Percentiles rank a stretch among this genome's conserved stretches.
These are phyloP conservation scores for Eulemur rufifrons DNA, from an alignment of 2,113 vertebrate genomes.

Conservation along the genomic window DNA sequence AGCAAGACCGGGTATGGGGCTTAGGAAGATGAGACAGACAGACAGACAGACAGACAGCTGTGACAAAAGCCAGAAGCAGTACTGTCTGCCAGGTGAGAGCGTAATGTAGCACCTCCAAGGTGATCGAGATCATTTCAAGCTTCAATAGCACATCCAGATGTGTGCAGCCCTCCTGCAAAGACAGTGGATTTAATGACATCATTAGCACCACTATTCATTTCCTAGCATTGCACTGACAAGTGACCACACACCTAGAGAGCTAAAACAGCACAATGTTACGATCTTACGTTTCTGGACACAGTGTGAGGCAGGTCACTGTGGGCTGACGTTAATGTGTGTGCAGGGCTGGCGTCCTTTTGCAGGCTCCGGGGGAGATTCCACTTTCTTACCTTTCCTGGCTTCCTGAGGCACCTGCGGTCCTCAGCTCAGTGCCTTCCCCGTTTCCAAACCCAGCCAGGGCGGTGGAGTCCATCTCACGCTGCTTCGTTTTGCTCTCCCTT, in stretches of 20 bases:
- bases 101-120: too few species aligned
- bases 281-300: not conserved
- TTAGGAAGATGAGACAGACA: fast-evolving
- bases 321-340: not conserved
- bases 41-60: not conserved
- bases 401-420: fast-evolving
- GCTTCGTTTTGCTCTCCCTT: fast-evolving
- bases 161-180: not conserved
- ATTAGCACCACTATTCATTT: not conserved
- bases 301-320: not conserved
- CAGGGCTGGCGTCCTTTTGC: not conserved
- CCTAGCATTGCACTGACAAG: not conserved
- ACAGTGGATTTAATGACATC: not conserved
- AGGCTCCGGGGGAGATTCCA: fast-evolving
- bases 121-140: not conserved
- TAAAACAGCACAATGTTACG: not conserved
- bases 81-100: not conserved
- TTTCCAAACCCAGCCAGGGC: fast-evolving
- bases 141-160: not conserved
- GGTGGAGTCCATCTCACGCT: fast-evolving
- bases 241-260: not conserved
- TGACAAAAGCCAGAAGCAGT: too few species aligned
- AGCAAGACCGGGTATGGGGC: too few species aligned
- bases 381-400: fast-evolving
- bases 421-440: fast-evolving